These are phyloP conservation scores for Caenorhabditis sp. DNA, from an alignment of 2,888 invertebrate species.

Conservation along the genomic window DNA sequence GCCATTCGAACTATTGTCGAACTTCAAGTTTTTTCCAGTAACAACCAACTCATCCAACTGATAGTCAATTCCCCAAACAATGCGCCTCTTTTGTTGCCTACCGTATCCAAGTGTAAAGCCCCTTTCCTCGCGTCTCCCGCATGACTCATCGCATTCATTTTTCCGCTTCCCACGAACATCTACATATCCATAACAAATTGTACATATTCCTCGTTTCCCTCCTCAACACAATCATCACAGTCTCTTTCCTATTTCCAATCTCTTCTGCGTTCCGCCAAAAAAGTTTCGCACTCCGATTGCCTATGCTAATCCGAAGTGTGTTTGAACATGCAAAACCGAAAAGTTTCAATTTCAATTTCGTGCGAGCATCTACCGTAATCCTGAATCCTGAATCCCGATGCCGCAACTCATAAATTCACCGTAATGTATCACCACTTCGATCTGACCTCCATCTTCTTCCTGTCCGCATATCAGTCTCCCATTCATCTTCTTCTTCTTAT, in stretches of 20 bases:
- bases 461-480: conserved; percentile 34
- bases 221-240: neutral
- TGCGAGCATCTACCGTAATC: conserved; percentile 5
- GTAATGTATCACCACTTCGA: conserved; percentile 11
- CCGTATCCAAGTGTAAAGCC: conserved; percentile 32
- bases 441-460: conserved; percentile 16
- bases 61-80: neutral
- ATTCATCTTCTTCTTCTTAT: conserved; percentile 3
- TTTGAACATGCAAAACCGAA: conserved; percentile 29
- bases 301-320: conserved; percentile 29
- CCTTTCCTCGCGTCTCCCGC: neutral
- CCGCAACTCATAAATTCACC: no score
- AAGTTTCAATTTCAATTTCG: neutral
- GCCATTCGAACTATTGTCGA: no score
- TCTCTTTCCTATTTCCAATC: neutral
- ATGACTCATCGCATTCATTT: conserved; percentile 35
- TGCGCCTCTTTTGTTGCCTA: no score
- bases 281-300: conserved; percentile 3
- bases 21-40: no score
- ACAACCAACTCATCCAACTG: no score
- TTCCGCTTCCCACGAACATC: conserved; percentile 22
- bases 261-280: neutral
- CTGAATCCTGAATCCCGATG: no score
- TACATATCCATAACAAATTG: conserved; percentile 49
- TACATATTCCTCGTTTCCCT: conserved; percentile 12